Evolutionary conservation across 2,888 invertebrate genomes (phyloP).

Genomic region (Sinopyrophorus schimmeli): DNA sequence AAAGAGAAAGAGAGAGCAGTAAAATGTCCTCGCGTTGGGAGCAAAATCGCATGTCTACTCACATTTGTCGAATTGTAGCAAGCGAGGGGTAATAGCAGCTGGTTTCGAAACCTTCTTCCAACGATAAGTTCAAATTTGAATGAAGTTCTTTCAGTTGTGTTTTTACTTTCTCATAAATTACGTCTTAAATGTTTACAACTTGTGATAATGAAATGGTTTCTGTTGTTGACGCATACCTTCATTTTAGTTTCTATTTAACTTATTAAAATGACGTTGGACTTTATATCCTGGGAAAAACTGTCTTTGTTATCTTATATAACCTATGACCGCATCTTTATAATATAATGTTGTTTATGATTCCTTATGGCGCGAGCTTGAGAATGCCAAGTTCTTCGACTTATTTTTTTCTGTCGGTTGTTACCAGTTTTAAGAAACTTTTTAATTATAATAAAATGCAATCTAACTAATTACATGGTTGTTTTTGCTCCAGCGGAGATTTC

Average conservation of each 20-base stretch:
- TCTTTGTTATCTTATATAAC: conserved; percentile 9
- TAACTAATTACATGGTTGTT: conserved; percentile 54
- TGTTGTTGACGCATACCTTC: no score
- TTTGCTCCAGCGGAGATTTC: conserved; percentile 50
- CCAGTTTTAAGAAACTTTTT: conserved; percentile 46
- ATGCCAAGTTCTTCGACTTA: conserved; percentile 6
- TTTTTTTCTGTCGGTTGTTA: conserved; percentile 10
- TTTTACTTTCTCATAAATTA: conserved; percentile 4
- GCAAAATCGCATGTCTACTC: conserved; percentile 37
- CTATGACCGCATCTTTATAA: conserved; percentile 15
- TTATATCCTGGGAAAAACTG: conserved; percentile 16
- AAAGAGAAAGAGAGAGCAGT: conserved; percentile 41
- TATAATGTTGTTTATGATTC: no score
- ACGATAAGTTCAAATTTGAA: conserved; percentile 39
- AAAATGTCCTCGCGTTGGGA: conserved; percentile 25
- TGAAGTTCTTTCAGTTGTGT: conserved; percentile 28
- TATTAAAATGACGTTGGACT: conserved; percentile 3
- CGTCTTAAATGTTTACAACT: conserved; percentile 3
- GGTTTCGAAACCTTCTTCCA: conserved; percentile 36
- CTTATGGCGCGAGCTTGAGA: no score
- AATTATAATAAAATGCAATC: conserved; percentile 55
- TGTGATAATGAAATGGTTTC: no score
- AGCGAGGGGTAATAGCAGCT: conserved; percentile 50
- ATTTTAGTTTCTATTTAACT: conserved; percentile 3
- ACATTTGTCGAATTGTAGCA: conserved; percentile 26